Percentiles rank a stretch among this genome's conserved stretches.
Conservation (phyloP, 2,113 vertebrate genomes). For the Pygoscelis adeliae region DNA sequence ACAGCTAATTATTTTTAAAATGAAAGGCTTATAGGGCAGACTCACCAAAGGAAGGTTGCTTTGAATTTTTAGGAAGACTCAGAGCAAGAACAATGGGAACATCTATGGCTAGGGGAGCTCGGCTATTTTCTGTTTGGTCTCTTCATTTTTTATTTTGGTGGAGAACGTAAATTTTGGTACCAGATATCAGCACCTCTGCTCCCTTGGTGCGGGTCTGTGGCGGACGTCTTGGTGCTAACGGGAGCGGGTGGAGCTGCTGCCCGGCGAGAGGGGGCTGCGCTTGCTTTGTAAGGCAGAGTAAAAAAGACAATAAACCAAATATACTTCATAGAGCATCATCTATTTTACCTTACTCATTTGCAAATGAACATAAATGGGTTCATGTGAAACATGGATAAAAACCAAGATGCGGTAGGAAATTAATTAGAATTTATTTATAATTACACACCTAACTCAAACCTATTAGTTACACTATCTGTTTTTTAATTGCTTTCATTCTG, state of each 20-base stretch:
- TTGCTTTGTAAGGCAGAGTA: neutral
- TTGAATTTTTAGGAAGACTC: neutral
- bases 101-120: neutral
- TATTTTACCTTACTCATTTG: neutral
- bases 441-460: constrained; percentile 15
- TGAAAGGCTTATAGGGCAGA: constrained; percentile 25
- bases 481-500: constrained; percentile 45
- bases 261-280: neutral
- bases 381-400: constrained; percentile 36
- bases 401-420: constrained; percentile 32
- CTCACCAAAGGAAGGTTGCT: constrained; percentile 31
- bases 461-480: constrained; percentile 45
- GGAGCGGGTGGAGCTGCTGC: neutral
- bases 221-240: fast-evolving
- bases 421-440: constrained; percentile 64
- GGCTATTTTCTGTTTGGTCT: neutral
- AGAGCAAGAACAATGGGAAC: neutral
- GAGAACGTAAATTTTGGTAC: neutral
- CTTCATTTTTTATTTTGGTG: neutral
- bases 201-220: neutral
- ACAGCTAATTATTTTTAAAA: constrained; percentile 9
- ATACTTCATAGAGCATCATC: neutral
- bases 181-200: fast-evolving
- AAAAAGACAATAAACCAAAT: neutral
- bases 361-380: constrained; percentile 34